Evolutionary conservation across 2,113 vertebrate genomes (phyloP).

Genomic region (Hystrix brachyura): DNA sequence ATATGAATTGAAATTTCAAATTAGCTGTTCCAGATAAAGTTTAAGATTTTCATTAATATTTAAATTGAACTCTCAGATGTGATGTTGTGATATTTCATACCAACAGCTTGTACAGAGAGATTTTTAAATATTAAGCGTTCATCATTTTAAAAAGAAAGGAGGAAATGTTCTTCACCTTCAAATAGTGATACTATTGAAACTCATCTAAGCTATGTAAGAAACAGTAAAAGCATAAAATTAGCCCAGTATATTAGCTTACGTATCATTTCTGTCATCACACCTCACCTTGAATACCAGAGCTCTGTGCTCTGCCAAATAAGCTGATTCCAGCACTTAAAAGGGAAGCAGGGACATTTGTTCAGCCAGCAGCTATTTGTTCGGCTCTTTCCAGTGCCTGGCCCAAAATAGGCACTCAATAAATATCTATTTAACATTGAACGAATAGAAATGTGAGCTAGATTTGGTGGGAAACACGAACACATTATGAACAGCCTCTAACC

Average conservation of each 20-base stretch:
- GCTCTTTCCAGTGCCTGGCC: neutral
- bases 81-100: slow-evolving; percentile 73
- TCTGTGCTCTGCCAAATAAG: neutral
- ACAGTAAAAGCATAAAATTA: slow-evolving; percentile 53
- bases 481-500: slow-evolving; percentile 9
- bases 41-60: slow-evolving; percentile 79
- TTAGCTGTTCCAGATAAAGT: slow-evolving; percentile 73
- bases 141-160: slow-evolving; percentile 71
- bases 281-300: slow-evolving; percentile 1
- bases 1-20: slow-evolving; percentile 66
- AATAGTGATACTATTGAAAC: slow-evolving; percentile 67
- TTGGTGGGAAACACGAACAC: neutral
- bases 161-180: slow-evolving; percentile 68
- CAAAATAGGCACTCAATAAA: slow-evolving; percentile 48
- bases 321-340: neutral
- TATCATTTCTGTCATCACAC: slow-evolving; percentile 17
- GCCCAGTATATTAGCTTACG: neutral
- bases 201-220: slow-evolving; percentile 43
- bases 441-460: slow-evolving; percentile 8
- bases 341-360: slow-evolving; percentile 3
- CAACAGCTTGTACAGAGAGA: slow-evolving; percentile 77
- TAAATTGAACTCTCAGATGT: slow-evolving; percentile 77
- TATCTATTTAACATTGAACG: slow-evolving; percentile 64
- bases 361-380: slow-evolving; percentile 27
- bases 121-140: slow-evolving; percentile 79